Base-by-base conservation (phyloP, 2,888 invertebrate genomes). In the Brachylomia viminalis region DNA sequence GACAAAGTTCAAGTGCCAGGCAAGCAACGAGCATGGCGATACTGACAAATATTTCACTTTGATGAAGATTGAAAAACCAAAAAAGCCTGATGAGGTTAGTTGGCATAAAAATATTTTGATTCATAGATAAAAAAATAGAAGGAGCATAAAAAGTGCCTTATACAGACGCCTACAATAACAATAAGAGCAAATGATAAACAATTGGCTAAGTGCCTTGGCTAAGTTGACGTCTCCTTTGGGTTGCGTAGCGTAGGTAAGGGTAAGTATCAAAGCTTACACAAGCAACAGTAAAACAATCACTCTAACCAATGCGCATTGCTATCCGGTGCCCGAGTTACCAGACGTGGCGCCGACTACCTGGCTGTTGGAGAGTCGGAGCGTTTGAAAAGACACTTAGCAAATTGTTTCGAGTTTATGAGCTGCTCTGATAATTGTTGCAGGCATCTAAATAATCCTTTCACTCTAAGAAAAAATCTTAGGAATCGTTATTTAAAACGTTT, bases 1-100 rank as follows among this genome's bases (percentile, higher is more conserved):
- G 0, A 89, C 92, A 65, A 91, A 79, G 62, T 95, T 91, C 66
- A 91, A 88, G 71, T 96, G 96, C 79, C 84, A 89, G 71, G 95
- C 94, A 0, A 90, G 85, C 4, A 96, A 96, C 69, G 82, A 86
- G 4, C 86, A 90, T 61, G 96, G 95, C 0, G 87, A 85, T 0
- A 75, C 90, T 7, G 90, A 91, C 0, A 92, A 92, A 82, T 84
- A 85, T 38, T 94, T 93, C 75, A 79, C 79, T 23, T 58, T 96
- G 67, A 45, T 91, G 42, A 91, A 91, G 81, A 83, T 92, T 67
- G 91, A 90, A 38, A 90, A 87, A 68, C 95, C 95, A 8, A 85
- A 73, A 17, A 88, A 84, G 86, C 93, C 94, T 0, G 86, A 72
- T 47, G 86, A 91, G 92, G 95, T 95, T 90, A 80, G 77, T 80